Percentiles rank a stretch among this genome's conserved stretches.
Evolutionary conservation across 2,888 invertebrate genomes (phyloP).

Genomic region (Thysanoteuthis rhombus): DNA sequence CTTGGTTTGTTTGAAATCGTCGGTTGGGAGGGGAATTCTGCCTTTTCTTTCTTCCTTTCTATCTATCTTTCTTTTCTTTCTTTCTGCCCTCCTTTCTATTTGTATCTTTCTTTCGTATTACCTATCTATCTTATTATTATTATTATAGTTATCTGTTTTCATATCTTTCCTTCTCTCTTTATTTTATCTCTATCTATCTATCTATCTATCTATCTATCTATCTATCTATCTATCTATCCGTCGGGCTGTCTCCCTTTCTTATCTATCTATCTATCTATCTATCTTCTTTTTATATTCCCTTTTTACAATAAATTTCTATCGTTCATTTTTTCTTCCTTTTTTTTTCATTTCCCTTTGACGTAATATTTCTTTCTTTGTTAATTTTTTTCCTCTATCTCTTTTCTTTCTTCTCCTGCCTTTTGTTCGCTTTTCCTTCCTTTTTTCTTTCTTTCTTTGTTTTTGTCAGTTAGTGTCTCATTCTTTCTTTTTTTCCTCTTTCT

Average conservation of each 20-base stretch:
- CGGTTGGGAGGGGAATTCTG: no score
- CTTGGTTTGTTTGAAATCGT: no score
- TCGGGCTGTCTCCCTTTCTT: not conserved
- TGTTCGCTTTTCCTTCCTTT: not conserved
- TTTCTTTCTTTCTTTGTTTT: not conserved
- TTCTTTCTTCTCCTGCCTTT: not conserved
- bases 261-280: not conserved
- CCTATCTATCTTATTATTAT: no score
- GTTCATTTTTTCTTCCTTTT: no score
- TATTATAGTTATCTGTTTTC: no score
- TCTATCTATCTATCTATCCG: not conserved
- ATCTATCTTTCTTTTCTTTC: no score
- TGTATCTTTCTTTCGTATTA: no score
- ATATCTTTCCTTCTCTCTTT: not conserved
- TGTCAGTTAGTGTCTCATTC: not conserved
- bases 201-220: not conserved
- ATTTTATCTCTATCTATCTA: not conserved
- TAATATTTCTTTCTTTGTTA: not conserved
- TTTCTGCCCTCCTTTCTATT: no score
- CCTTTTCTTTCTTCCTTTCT: no score
- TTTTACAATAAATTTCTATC: no score
- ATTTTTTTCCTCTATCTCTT: not conserved
- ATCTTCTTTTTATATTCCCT: not conserved
- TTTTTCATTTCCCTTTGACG: not conserved
- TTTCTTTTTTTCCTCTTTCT: not conserved